Evolutionary conservation across 2,113 vertebrate genomes (phyloP).

Genomic region (Climacteris rufus): DNA sequence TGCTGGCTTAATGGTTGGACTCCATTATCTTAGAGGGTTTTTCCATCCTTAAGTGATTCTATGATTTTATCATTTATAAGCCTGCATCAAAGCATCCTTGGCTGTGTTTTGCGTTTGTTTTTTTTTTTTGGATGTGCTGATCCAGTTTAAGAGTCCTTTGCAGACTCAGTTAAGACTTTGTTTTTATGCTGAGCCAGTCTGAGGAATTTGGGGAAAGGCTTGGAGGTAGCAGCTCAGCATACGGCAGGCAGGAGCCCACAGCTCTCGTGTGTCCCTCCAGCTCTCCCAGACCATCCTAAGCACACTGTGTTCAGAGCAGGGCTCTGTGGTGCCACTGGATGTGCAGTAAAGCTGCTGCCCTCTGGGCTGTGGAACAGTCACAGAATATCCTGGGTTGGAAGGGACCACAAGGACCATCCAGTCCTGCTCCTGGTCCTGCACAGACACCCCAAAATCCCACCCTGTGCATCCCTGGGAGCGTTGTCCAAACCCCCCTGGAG

Average conservation of each 20-base stretch:
- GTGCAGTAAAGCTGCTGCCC: not conserved
- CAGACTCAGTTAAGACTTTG: too few relatives aligned
- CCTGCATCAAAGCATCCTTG: not conserved
- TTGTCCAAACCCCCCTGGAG: too few relatives aligned
- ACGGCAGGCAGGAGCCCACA: too few relatives aligned
- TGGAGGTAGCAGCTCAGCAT: too few relatives aligned
- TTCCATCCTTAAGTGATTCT: not conserved
- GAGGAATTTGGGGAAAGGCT: too few relatives aligned
- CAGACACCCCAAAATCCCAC: too few relatives aligned
- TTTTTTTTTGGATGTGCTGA: not conserved
- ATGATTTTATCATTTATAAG: not conserved
- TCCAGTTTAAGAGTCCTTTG: too few relatives aligned
- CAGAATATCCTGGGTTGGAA: not conserved
- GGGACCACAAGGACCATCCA: too few relatives aligned
- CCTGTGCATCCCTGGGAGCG: too few relatives aligned
- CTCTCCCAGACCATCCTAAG: not conserved
- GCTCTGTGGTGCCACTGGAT: accelerated
- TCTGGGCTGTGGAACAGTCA: not conserved
- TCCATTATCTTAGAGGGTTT: not conserved
- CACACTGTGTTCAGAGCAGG: accelerated
- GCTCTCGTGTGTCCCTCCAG: too few relatives aligned
- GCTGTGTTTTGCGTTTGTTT: not conserved
- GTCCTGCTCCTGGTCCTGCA: too few relatives aligned
- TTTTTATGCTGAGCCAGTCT: too few relatives aligned
- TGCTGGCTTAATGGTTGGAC: not conserved